Evolutionary conservation across 1,140 invertebrate species (phyloP), one percentile per base, ranked within the genome.

Genomic region (Drosophila pandora): DNA sequence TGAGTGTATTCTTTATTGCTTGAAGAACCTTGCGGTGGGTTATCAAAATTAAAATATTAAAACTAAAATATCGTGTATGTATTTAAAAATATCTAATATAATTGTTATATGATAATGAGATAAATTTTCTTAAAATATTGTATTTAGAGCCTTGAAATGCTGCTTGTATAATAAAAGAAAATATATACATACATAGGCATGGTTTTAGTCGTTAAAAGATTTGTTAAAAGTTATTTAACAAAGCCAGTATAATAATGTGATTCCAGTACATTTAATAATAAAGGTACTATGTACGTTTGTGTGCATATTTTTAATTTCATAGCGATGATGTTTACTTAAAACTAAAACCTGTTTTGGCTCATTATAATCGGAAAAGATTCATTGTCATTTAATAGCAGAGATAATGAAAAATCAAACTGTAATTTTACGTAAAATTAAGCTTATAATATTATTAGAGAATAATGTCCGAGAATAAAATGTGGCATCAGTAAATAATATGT

Each of bases 1-100:
- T 48, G n/a, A 37, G 62, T 56, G 10, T 37, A 22, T 69, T 56
- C 39, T 55, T 55, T 21, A 68, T 68, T 56, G 39, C 41, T 30
- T 10, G 43, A 22, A 39, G 49, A 47, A 39, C 49, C 32, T 48
- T 48, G 12, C 7, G 32, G 62, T 56, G 21, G 6, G 12, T 22
- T 47, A 17, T 12, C 8, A 22, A 12, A 10, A 17, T 37, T 6
- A 2, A 21, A 43, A 23, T 43, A 34, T 7, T 12, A 54, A 10
- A 34, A 13, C n/a, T 2, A 30, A 28, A 8, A 23, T 17, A 17
- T 48, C n/a, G n/a, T 17, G 64, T 68, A 68, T 7, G 63, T 41
- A 60, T 69, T 47, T 22, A 13, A 6, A 1, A 17, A 43, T 41
- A 6, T 34, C 21, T 17, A n/a, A 17, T 57, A 34, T 13, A 54